phyloP scores from a whole-genome alignment of 1,140 invertebrate genomes.

The Drosophila elegans region DNA sequence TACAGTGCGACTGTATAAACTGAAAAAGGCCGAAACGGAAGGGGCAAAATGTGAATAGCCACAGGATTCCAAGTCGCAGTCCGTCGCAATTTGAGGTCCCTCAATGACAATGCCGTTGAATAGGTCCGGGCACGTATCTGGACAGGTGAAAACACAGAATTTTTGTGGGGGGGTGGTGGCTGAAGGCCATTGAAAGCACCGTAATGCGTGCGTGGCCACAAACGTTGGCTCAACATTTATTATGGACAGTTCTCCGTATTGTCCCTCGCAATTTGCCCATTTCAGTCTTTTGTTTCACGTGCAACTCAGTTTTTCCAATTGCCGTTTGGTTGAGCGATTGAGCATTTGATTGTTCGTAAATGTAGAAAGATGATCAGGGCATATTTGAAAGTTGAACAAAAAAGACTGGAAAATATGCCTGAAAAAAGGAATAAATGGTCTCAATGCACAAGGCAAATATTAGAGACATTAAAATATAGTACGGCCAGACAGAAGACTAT shows the following conservation, averaged over 20 bases:
- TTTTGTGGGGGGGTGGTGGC: neutral
- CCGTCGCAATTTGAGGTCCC: conserved; percentile 26
- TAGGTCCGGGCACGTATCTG: conserved; percentile 33
- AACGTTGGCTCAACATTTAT: conserved; percentile 38
- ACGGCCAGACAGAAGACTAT: no score
- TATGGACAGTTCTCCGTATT: conserved; percentile 23
- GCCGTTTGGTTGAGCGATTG: conserved; percentile 34
- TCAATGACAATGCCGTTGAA: conserved; percentile 38
- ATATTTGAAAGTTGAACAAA: neutral
- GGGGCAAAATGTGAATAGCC: conserved; percentile 11
- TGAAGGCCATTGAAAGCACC: conserved; percentile 20
- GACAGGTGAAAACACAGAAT: neutral
- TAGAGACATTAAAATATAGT: no score
- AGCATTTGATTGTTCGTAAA: conserved; percentile 40
- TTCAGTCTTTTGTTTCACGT: neutral
- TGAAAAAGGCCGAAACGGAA: neutral
- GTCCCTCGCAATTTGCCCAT: conserved; percentile 3
- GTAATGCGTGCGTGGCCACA: conserved; percentile 41
- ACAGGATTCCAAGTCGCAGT: conserved; percentile 21
- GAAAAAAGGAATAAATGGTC: no score
- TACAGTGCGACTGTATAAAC: conserved; percentile 17
- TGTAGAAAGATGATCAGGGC: neutral
- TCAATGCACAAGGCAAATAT: no score
- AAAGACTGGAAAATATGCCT: neutral
- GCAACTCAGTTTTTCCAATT: conserved; percentile 16